Base-by-base conservation (phyloP, 2,888 invertebrate species). In the Lutraria lutraria region DNA sequence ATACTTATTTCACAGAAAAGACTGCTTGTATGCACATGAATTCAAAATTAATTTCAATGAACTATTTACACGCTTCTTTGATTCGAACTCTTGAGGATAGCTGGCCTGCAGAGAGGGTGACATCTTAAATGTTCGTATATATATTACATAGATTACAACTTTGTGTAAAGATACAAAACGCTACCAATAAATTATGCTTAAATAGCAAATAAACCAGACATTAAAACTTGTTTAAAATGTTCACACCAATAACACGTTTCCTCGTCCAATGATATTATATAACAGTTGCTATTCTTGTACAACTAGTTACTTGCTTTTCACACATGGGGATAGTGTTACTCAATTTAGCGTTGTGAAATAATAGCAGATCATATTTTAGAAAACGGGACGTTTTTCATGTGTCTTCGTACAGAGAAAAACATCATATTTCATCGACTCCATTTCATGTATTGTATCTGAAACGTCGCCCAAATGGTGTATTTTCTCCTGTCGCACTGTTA, bases 401-500 rank as follows among this genome's bases (percentile, higher is more conserved):
- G 79, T 85, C 85, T 31, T 13, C 34, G 76, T 82, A 82, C 72
- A 63, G 68, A 81, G 43, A 25, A 34, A 12, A 29, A 53, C 68
- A 72, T 88, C 82, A 88, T 82, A 76, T 88, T 88, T 85, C 88
- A 79, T 31, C 34, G 68, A 31, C 68, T 52, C 31, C 63, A 29
- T 29, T 82, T 53, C n/a, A 21, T 76, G 81, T 72, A 85, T 88
- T 81, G 85, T 88, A 53, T 68, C 29, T 21, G 43, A 15, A 60
- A 76, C 72, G 81, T 72, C 85, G 52, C 86, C 76, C 54, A 63
- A 68, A 72, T 82, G 81, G 76, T 31, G 79, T 76, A 60, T 76
- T 83, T 83, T 85, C 83, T 83, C 80, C 56, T 10, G 34, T 54
- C 60, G 29, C 72, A 89, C 86, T 89, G 89, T 86, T 80, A 60